Evolutionary conservation across 2,113 vertebrate species (phyloP).

Genomic region (Ctenodactylus gundi): DNA sequence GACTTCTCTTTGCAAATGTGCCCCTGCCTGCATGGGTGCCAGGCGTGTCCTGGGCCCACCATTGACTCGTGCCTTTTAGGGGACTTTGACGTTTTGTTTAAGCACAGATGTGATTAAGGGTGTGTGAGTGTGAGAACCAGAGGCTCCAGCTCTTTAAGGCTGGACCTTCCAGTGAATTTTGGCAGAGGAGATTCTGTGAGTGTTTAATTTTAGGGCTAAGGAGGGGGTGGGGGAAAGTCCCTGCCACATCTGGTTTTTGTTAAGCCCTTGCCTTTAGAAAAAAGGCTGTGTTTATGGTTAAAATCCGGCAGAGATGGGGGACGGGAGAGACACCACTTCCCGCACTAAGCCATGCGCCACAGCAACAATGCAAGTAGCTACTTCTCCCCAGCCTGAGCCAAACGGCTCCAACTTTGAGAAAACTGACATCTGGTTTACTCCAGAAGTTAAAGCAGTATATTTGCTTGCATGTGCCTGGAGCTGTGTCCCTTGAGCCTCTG

Average conservation of each 20-base stretch:
- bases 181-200: constrained; percentile 76
- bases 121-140: constrained; percentile 43
- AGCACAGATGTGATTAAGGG: constrained; percentile 54
- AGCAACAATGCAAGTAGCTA: not conserved
- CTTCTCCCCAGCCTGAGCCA: not conserved
- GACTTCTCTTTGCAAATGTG: not conserved
- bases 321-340: not conserved
- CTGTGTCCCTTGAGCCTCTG: not conserved
- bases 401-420: not conserved
- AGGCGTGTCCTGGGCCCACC: not conserved
- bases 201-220: constrained; percentile 84
- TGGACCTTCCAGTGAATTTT: constrained; percentile 65
- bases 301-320: constrained; percentile 7
- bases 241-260: constrained; percentile 85
- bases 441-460: not conserved
- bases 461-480: not conserved
- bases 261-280: constrained; percentile 78
- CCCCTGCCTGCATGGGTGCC: not conserved
- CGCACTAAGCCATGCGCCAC: not conserved
- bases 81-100: constrained; percentile 67
- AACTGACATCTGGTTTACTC: not conserved
- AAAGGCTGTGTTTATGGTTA: constrained; percentile 80
- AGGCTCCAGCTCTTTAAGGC: constrained; percentile 81
- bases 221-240: constrained; percentile 77
- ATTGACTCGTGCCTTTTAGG: not conserved